These are phyloP conservation scores for Furcifer pardalis DNA, from an alignment of 2,797 vertebrate species.

Conservation along the genomic window DNA sequence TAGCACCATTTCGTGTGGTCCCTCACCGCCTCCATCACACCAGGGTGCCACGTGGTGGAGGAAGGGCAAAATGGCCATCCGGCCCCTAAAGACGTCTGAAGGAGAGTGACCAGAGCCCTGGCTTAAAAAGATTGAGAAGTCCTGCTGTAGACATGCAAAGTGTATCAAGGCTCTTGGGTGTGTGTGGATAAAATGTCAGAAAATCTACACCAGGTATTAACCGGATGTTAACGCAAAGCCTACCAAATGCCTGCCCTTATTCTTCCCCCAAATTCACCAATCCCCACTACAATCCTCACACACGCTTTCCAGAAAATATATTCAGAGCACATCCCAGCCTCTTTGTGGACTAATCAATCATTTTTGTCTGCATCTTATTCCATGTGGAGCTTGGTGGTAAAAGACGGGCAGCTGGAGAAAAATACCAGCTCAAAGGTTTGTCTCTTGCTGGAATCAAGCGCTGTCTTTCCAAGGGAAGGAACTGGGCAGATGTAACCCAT, in stretches of 20 bases:
- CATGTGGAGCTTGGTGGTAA: conserved; percentile 31
- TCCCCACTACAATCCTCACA: not conserved
- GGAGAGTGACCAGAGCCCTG: no score
- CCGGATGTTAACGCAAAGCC: not conserved
- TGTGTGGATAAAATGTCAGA: not conserved
- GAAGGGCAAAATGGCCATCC: no score
- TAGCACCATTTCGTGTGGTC: no score
- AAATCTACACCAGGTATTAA: not conserved
- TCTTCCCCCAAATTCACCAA: not conserved
- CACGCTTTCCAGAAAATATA: not conserved
- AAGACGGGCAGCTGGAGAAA: conserved; percentile 13
- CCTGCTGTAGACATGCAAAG: no score
- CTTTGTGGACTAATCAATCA: conserved; percentile 56
- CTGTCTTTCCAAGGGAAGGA: not conserved
- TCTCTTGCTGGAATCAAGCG: not conserved
- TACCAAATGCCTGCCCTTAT: not conserved
- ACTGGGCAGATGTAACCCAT: not conserved
- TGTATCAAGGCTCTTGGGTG: not conserved
- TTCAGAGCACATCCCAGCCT: conserved; percentile 49
- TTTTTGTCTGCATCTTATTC: conserved; percentile 62
- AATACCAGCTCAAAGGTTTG: conserved; percentile 46
- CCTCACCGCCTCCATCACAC: no score
- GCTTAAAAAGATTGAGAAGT: no score
- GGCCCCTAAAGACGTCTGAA: no score
- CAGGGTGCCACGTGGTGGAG: no score